Conservation (phyloP, 2,888 invertebrate genomes). For the Synergus itoensis region DNA sequence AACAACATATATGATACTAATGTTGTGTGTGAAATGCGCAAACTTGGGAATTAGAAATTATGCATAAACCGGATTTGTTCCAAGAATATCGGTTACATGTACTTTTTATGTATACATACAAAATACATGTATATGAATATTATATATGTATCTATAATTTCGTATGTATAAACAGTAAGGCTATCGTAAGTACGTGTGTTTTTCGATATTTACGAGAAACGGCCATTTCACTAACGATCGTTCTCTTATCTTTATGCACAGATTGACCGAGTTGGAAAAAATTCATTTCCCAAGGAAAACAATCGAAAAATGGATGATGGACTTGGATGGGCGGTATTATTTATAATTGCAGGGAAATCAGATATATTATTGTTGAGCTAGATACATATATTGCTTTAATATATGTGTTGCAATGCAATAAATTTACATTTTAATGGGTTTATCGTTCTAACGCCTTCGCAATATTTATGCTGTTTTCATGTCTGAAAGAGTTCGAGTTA, state of each 20-base stretch:
- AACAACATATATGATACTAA: too few relatives aligned
- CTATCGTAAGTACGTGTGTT: constrained; percentile 12
- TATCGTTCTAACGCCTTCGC: constrained; percentile 38
- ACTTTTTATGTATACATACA: not conserved
- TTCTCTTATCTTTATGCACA: constrained; percentile 19
- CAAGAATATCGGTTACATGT: constrained; percentile 47
- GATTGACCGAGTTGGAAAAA: constrained; percentile 10
- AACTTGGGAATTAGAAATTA: constrained; percentile 50
- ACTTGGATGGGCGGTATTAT: constrained; percentile 1
- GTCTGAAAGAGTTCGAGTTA: not conserved
- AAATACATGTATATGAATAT: not conserved
- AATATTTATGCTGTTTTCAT: not conserved
- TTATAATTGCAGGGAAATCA: constrained; percentile 36
- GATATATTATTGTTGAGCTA: constrained; percentile 39
- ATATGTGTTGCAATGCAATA: constrained; percentile 22
- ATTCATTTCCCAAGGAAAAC: constrained; percentile 13
- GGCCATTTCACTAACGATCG: constrained; percentile 19
- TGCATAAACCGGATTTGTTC: constrained; percentile 51
- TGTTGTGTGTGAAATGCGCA: constrained; percentile 34
- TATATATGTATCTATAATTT: not conserved
- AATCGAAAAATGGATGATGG: constrained; percentile 19
- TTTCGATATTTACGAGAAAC: constrained; percentile 37
- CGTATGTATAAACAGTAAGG: not conserved
- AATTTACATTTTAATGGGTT: constrained; percentile 38
- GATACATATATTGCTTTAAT: constrained; percentile 34